Percentiles rank a stretch among this genome's conserved stretches.
phyloP scores from a whole-genome alignment of 1,140 invertebrate species.

The Drosophila tristis region DNA sequence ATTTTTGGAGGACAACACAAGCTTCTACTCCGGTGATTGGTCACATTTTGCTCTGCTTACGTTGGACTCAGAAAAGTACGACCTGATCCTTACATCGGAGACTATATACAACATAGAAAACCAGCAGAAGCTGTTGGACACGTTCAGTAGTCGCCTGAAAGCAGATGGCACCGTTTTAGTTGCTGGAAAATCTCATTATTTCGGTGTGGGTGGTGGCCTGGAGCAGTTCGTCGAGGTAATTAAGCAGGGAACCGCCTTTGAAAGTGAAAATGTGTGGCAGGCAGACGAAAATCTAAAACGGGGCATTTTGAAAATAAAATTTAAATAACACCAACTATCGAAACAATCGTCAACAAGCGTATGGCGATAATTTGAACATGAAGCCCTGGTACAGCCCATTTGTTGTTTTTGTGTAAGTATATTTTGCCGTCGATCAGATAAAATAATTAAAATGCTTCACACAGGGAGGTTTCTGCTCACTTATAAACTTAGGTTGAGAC shows the following conservation, averaged over 20 bases:
- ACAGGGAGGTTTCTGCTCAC: background rate
- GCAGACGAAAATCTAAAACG: slow-evolving; percentile 86
- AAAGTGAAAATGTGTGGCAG: slow-evolving; percentile 86
- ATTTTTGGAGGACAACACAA: slow-evolving; percentile 82
- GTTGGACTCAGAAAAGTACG: slow-evolving; percentile 87
- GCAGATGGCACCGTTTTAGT: slow-evolving; percentile 88
- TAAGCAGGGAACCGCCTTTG: slow-evolving; percentile 85
- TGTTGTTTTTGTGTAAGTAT: slow-evolving; percentile 34
- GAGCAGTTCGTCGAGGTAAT: slow-evolving; percentile 89
- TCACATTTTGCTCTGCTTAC: slow-evolving; percentile 86
- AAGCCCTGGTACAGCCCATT: slow-evolving; percentile 26
- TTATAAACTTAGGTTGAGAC: background rate
- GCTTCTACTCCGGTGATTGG: slow-evolving; percentile 94
- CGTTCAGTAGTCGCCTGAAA: slow-evolving; percentile 89
- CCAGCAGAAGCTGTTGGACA: slow-evolving; percentile 89
- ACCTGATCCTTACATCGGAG: slow-evolving; percentile 94
- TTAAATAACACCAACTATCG: slow-evolving; percentile 43
- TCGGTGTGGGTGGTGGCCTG: slow-evolving; percentile 94
- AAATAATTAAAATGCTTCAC: slow-evolving; percentile 9
- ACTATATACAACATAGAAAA: slow-evolving; percentile 95
- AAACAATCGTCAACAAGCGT: too few species aligned
- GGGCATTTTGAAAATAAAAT: slow-evolving; percentile 86
- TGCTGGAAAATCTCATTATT: slow-evolving; percentile 94
- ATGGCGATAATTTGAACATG: slow-evolving; percentile 1
- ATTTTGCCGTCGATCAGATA: background rate